A percentile compares a stretch with the other conserved stretches of the same genome.
Conservation (phyloP, 2,888 invertebrate genomes). For the Polyommatus iphigenia region DNA sequence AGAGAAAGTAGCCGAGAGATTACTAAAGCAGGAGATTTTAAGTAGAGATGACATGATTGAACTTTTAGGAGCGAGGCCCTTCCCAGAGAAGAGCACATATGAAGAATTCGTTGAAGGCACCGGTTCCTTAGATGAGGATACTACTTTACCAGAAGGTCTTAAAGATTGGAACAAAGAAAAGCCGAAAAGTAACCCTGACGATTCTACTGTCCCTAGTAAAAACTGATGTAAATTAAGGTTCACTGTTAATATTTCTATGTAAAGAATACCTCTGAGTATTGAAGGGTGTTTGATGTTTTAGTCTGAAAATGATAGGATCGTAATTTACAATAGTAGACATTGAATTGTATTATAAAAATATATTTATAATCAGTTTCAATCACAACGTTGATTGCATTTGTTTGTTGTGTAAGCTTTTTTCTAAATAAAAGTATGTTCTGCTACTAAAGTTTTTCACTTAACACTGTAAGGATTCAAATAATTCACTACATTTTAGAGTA, state of each 20-base stretch:
- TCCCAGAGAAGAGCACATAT: slow-evolving; percentile 99
- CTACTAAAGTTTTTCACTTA: slow-evolving; percentile 44
- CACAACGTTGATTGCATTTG: slow-evolving; percentile 35
- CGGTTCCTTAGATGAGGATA: slow-evolving; percentile 98
- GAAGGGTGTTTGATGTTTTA: slow-evolving; percentile 58
- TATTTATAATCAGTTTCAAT: slow-evolving; percentile 30
- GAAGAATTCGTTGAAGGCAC: slow-evolving; percentile 99
- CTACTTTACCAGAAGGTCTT: slow-evolving; percentile 94
- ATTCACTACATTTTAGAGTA: slow-evolving; percentile 69
- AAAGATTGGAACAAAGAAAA: slow-evolving; percentile 95
- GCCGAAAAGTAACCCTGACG: slow-evolving; percentile 47
- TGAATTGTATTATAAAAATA: slow-evolving; percentile 31
- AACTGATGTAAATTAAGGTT: slow-evolving; percentile 55
- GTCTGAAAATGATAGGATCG: slow-evolving; percentile 32
- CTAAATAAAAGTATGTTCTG: slow-evolving; percentile 70
- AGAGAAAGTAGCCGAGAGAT: slow-evolving; percentile 91
- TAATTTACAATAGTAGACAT: slow-evolving; percentile 32
- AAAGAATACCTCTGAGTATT: slow-evolving; percentile 69
- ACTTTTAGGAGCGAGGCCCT: slow-evolving; percentile 95
- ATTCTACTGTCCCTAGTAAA: slow-evolving; percentile 50
- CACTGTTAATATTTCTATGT: slow-evolving; percentile 63
- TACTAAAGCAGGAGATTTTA: slow-evolving; percentile 96
- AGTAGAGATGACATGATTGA: slow-evolving; percentile 99
- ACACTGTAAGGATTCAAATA: slow-evolving; percentile 53
- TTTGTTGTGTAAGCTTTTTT: slow-evolving; percentile 49